These are phyloP conservation scores for Atethmia centrago DNA, from an alignment of 2,888 invertebrate species.

Conservation along the genomic window DNA sequence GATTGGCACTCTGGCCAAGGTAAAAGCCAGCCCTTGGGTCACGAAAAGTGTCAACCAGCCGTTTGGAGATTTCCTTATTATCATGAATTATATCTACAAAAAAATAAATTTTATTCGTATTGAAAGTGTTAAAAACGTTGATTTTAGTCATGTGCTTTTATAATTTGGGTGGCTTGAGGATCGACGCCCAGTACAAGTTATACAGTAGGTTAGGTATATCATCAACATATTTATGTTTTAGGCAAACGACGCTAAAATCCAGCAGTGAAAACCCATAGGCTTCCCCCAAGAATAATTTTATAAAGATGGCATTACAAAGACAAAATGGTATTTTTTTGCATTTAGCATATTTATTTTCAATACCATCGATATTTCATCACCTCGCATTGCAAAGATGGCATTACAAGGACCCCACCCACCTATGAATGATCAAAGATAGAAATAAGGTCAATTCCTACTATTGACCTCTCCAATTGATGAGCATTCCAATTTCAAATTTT, in stretches of 20 bases:
- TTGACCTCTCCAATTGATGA: conserved; percentile 19
- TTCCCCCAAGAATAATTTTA: not conserved
- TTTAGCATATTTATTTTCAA: not conserved
- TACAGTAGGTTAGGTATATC: not conserved
- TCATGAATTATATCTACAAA: too few relatives aligned
- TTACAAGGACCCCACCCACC: too few relatives aligned
- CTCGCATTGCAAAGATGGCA: not conserved
- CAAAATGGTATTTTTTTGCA: too few relatives aligned
- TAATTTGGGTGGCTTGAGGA: not conserved
- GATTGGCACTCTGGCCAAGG: too few relatives aligned
- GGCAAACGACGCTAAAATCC: too few relatives aligned
- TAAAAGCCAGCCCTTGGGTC: too few relatives aligned
- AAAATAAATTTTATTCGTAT: too few relatives aligned
- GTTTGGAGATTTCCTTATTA: too few relatives aligned
- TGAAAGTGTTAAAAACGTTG: too few relatives aligned
- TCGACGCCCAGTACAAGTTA: not conserved
- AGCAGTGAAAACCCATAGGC: not conserved
- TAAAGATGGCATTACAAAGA: too few relatives aligned
- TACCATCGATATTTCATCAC: not conserved
- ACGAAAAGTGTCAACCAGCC: too few relatives aligned
- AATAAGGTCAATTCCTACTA: conserved; percentile 10
- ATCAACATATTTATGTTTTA: not conserved
- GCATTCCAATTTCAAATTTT: conserved; percentile 40
- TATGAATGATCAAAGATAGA: not conserved
- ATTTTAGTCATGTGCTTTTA: not conserved